Evolutionary conservation across 2,797 vertebrate species (phyloP).

Genomic region (Pygocentrus nattereri): DNA sequence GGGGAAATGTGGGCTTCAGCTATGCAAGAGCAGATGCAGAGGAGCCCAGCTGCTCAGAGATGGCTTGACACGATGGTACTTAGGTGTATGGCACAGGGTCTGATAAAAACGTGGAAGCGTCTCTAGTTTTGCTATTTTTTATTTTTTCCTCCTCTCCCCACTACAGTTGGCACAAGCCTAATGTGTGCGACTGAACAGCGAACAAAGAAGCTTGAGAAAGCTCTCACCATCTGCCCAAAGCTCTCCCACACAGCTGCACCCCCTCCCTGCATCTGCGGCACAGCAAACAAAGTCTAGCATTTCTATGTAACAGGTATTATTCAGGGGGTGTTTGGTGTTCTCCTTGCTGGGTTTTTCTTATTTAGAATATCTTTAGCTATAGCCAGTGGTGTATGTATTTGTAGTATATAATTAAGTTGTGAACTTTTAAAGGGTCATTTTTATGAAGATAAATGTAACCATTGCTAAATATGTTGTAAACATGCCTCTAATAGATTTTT

Average conservation of each 20-base stretch:
- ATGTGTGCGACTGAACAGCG: slow-evolving; percentile 38
- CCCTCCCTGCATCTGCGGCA: slow-evolving; percentile 29
- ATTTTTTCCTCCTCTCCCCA: slow-evolving; percentile 18
- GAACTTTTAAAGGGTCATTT: no score
- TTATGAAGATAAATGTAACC: no score
- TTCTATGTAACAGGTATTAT: background rate
- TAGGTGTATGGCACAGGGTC: slow-evolving; percentile 37
- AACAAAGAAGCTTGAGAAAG: slow-evolving; percentile 52
- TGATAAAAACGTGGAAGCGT: slow-evolving; percentile 24
- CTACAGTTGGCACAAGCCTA: slow-evolving; percentile 30
- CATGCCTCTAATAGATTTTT: no score
- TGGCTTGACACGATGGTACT: slow-evolving; percentile 32
- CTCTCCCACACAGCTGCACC: slow-evolving; percentile 48
- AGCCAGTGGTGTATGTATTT: no score
- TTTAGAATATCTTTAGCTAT: background rate
- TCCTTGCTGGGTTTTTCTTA: background rate
- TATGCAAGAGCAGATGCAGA: slow-evolving; percentile 29
- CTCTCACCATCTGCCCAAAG: slow-evolving; percentile 54
- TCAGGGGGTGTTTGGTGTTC: background rate
- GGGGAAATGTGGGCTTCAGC: slow-evolving; percentile 27
- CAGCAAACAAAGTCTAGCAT: background rate
- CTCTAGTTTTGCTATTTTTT: slow-evolving; percentile 11
- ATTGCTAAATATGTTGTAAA: no score
- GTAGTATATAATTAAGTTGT: no score
- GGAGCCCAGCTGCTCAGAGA: slow-evolving; percentile 40